Conservation (phyloP, 2,888 invertebrate genomes). For the Cheilosia grossa region DNA sequence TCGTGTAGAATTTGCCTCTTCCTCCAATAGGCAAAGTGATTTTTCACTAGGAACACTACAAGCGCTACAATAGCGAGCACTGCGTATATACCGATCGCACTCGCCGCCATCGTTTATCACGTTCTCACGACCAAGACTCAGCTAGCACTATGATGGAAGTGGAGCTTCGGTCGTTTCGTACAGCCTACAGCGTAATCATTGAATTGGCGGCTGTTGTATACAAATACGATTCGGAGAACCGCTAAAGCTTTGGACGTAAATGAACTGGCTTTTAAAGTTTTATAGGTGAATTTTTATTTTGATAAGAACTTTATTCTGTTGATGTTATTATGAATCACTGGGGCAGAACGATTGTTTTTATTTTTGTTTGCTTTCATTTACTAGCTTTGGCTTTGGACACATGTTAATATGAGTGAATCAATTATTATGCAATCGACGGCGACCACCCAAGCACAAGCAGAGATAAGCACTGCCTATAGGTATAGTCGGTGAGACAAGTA, state of each 20-base stretch:
- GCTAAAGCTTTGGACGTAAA: not conserved
- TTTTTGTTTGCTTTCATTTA: not conserved
- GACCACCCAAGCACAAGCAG: too few species aligned
- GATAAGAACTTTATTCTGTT: conserved; percentile 3
- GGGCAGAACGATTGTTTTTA: not conserved
- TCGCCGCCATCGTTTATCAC: conserved; percentile 13
- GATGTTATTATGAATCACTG: not conserved
- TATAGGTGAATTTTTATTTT: not conserved
- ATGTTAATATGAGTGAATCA: too few species aligned
- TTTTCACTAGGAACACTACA: conserved; percentile 15
- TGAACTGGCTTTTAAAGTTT: not conserved
- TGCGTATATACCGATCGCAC: conserved; percentile 18
- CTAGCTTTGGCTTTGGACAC: not conserved
- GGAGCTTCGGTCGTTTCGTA: not conserved
- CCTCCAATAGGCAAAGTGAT: conserved; percentile 75
- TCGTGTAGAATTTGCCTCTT: conserved; percentile 77
- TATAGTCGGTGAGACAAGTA: too few species aligned
- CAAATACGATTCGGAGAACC: not conserved
- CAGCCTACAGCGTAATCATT: not conserved
- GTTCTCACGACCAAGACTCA: conserved; percentile 9
- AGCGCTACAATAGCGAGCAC: conserved; percentile 13
- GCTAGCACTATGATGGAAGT: conserved; percentile 12
- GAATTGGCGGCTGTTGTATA: not conserved
- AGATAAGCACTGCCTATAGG: too few species aligned
- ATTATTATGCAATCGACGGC: too few species aligned